Conservation (phyloP, 2,888 invertebrate species). For the Drosophila hamatofila region DNA sequence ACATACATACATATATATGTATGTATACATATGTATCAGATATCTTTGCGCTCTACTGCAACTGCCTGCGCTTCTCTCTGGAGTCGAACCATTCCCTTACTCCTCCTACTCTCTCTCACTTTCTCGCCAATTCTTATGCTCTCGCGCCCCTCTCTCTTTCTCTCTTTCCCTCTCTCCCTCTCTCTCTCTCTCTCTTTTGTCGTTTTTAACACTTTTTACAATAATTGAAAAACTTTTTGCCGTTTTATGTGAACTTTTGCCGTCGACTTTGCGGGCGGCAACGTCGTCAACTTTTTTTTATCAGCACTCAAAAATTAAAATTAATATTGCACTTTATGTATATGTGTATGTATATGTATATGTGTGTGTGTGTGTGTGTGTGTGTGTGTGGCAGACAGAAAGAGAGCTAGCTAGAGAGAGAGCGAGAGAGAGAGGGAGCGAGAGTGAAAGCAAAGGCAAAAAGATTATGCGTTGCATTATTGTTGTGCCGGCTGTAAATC, state of each 20-base stretch:
- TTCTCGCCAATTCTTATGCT: conserved; percentile 5
- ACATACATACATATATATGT: conserved; percentile 21
- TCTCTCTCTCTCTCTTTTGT: conserved; percentile 20
- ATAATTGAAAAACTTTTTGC: conserved; percentile 77
- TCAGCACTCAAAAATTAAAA: conserved; percentile 55
- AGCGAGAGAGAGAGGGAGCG: background rate
- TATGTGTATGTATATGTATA: conserved; percentile 2
- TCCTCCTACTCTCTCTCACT: background rate
- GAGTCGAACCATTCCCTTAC: background rate
- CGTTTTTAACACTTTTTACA: conserved; percentile 74
- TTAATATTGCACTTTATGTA: conserved; percentile 50
- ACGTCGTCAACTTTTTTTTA: conserved; percentile 60
- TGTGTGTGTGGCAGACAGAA: conserved; percentile 6
- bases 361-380: background rate
- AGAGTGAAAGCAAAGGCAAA: conserved; percentile 13
- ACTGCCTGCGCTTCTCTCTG: conserved; percentile 11
- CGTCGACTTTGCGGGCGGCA: conserved; percentile 44
- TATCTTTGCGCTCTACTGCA: conserved; percentile 11
- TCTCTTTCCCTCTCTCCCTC: conserved; percentile 7
- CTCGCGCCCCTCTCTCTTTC: background rate
- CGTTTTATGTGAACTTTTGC: conserved; percentile 72
- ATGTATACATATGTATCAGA: conserved; percentile 26
- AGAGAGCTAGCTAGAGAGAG: background rate
- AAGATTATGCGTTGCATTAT: conserved; percentile 23
- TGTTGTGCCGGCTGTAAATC: conserved; percentile 22